phyloP scores from a whole-genome alignment of 2,113 vertebrate species.

The Pluvianellus socialis region DNA sequence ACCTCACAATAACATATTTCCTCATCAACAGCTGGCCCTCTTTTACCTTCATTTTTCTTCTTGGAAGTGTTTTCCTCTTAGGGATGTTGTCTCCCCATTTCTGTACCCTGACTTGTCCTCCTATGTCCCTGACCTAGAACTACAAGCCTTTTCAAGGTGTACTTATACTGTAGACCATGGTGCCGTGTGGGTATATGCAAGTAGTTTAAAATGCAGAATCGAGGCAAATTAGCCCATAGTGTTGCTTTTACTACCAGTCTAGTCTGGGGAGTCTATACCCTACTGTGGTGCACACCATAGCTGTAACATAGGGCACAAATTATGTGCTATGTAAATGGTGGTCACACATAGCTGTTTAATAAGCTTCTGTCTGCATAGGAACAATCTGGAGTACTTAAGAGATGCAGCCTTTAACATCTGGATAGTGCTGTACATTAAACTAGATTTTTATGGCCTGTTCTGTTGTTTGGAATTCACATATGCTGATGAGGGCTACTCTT shows the following conservation, averaged over 20 bases:
- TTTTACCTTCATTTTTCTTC: not conserved
- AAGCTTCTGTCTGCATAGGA: not conserved
- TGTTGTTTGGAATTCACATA: conserved; percentile 81
- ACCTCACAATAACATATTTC: not conserved
- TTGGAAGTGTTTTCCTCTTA: not conserved
- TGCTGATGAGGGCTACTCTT: conserved; percentile 72
- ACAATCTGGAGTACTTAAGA: not conserved
- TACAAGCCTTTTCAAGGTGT: not conserved
- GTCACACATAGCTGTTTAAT: not conserved
- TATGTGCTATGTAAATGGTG: not conserved
- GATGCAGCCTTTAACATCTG: not conserved
- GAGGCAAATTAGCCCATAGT: not conserved
- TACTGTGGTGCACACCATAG: not conserved
- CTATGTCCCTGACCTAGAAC: not conserved
- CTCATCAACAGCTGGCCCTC: not conserved
- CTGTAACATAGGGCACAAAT: not conserved
- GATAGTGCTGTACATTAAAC: not conserved
- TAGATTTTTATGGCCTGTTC: conserved; percentile 64
- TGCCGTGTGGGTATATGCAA: too few species aligned
- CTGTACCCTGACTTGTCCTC: not conserved
- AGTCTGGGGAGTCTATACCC: too few species aligned
- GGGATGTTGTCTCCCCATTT: not conserved
- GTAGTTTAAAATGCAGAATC: not conserved
- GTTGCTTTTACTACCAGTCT: not conserved
- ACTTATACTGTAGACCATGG: not conserved